These are phyloP conservation scores for Cynopterus brachyotis DNA, from an alignment of 2,113 vertebrate species.

Conservation along the genomic window DNA sequence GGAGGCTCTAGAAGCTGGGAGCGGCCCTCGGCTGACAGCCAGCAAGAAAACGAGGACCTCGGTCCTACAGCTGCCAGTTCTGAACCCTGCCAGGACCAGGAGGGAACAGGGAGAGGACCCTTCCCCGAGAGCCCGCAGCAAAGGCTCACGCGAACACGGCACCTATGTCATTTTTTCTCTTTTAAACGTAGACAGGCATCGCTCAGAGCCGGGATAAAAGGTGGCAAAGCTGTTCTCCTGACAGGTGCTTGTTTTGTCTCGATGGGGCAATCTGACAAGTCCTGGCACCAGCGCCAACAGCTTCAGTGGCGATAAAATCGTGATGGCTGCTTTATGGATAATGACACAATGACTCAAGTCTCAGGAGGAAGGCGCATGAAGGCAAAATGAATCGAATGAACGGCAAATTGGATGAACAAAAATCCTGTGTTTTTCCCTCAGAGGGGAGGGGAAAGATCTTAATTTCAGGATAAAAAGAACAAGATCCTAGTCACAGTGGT, in stretches of 20 bases:
- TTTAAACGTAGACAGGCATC: background rate
- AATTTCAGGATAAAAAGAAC: background rate
- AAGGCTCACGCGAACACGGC: background rate
- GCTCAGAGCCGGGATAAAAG: background rate
- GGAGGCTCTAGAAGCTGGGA: background rate
- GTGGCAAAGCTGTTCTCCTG: background rate
- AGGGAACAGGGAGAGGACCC: background rate
- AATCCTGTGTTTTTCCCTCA: background rate
- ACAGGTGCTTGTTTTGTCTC: background rate
- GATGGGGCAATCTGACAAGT: background rate
- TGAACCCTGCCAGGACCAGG: background rate
- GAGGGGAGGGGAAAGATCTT: constrained; percentile 38
- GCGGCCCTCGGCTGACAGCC: background rate
- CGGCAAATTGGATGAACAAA: constrained; percentile 44
- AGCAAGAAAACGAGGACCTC: background rate
- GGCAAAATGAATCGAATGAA: constrained; percentile 28
- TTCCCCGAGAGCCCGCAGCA: background rate
- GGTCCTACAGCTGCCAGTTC: rapidly evolving
- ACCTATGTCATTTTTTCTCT: background rate
- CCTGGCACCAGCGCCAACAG: background rate
- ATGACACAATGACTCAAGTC: rapidly evolving
- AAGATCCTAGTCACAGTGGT: background rate
- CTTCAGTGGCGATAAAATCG: background rate
- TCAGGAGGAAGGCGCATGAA: background rate
- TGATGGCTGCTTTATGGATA: background rate